Evolutionary conservation across 2,888 invertebrate species (phyloP), one percentile per base, ranked within the genome.

Genomic region (Unio delphinus): DNA sequence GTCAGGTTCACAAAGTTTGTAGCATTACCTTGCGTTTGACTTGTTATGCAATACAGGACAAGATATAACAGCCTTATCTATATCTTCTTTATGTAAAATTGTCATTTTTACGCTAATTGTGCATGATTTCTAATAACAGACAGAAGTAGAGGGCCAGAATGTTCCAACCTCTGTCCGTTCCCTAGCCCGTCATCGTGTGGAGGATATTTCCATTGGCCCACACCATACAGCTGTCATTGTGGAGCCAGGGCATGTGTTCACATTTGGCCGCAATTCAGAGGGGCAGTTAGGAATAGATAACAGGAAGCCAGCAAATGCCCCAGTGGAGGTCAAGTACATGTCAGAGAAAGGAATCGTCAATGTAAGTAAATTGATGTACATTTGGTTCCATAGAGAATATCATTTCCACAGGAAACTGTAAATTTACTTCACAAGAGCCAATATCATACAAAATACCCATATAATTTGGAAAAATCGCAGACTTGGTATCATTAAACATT

Each of bases 251-350:
- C 92, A 92, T 81, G 92, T 94, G 17, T 91, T 93, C 70, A 92
- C 93, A 4, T 92, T 94, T 88, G 94, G 94, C 0, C 90, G 92
- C n/a, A 94, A 94, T 86, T 86, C 89, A 1, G 92, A 93, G 67
- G 93, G 92, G 5, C 94, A 94, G 84, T 90, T 93, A 1, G 94
- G 94, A 23, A 90, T 88, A 57, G 92, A 91, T 4, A 89, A 91
- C 76, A 83, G 87, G 18, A 90, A 90, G 69, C 82, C 87, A 20
- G 82, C 87, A 55, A 83, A 83, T 30, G 88, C 87, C 20, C 91
- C 91, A 6, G 85, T 89, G 5, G 87, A 90, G 17, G 91, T 92
- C 34, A 91, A 91, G 79, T 78, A 87, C 1, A 87, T 92, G 80
- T 77, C 83, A 7, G 89, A 90, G 55, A 89, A 89, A 73, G 82